Evolutionary conservation across 2,888 invertebrate genomes (phyloP).

Genomic region (Eulithis prunata): DNA sequence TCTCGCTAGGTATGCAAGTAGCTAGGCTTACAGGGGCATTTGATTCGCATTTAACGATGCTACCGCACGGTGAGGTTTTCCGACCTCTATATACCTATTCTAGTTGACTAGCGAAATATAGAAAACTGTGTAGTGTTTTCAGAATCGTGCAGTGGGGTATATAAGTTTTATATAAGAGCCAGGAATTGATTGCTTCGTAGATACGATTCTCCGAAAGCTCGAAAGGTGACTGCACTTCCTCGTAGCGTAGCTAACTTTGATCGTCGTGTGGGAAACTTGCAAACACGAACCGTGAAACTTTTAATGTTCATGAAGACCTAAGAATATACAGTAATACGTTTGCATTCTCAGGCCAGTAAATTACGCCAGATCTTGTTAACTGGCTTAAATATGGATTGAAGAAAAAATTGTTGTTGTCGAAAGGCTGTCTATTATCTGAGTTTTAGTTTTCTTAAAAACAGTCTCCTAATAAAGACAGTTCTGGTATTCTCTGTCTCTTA

Average conservation of each 20-base stretch:
- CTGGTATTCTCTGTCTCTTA: too few species aligned
- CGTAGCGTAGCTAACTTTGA: conserved; percentile 59
- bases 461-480: too few species aligned
- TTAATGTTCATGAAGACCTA: conserved; percentile 56
- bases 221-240: conserved; percentile 76
- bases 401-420: too few species aligned
- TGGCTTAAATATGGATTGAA: too few species aligned
- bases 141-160: conserved; percentile 22
- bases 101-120: conserved; percentile 21
- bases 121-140: conserved; percentile 20
- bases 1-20: conserved; percentile 28
- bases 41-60: conserved; percentile 37
- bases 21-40: conserved; percentile 34
- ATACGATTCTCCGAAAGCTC: conserved; percentile 34
- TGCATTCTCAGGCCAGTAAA: too few species aligned
- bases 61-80: conserved; percentile 31
- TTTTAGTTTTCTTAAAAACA: too few species aligned
- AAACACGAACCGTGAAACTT: conserved; percentile 57
- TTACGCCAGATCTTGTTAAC: too few species aligned
- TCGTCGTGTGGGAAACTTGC: conserved; percentile 61
- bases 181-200: conserved; percentile 27
- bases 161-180: conserved; percentile 11
- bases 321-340: conserved; percentile 46
- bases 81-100: conserved; percentile 31
- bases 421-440: too few species aligned